Percentiles rank a stretch among this genome's conserved stretches.
phyloP scores from a whole-genome alignment of 2,888 invertebrate species.

The Cenopis cana region DNA sequence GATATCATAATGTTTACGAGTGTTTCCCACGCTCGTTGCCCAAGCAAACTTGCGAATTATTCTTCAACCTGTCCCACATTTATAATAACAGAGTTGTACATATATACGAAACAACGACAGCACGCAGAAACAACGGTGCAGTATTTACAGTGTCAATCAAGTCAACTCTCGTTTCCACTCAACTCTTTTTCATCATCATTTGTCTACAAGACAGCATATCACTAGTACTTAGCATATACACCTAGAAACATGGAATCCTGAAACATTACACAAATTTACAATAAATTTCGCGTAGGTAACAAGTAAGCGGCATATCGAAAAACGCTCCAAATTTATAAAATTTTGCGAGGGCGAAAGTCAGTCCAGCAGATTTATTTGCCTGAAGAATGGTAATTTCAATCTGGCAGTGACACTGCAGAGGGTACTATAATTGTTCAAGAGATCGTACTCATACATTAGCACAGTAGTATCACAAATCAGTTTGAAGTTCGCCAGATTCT shows the following conservation, averaged over 20 bases:
- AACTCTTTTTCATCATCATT: not conserved
- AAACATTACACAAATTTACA: no score
- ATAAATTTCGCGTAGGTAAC: no score
- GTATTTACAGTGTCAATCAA: not conserved
- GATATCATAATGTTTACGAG: slow-evolving; percentile 47
- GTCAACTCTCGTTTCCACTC: not conserved
- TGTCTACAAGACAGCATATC: not conserved
- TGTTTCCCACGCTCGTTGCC: slow-evolving; percentile 44
- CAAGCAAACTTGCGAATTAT: slow-evolving; percentile 32
- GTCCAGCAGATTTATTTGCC: no score
- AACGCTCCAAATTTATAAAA: no score
- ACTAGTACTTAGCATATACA: not conserved
- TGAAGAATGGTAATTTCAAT: not conserved
- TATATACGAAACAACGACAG: not conserved
- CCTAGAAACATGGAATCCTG: not conserved
- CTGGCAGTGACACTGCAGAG: slow-evolving; percentile 15
- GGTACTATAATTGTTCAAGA: slow-evolving; percentile 11
- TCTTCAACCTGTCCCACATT: slow-evolving; percentile 7
- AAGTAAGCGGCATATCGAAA: no score
- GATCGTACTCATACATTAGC: slow-evolving; percentile 10
- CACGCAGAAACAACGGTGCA: not conserved
- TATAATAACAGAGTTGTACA: not conserved
- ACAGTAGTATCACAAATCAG: slow-evolving; percentile 46
- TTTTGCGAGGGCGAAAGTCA: no score
- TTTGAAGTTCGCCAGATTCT: slow-evolving; percentile 54